Percentiles rank a stretch among this genome's conserved stretches.
These are phyloP conservation scores for Bombus pyrosoma DNA, from an alignment of 1,140 invertebrate species.

Conservation along the genomic window DNA sequence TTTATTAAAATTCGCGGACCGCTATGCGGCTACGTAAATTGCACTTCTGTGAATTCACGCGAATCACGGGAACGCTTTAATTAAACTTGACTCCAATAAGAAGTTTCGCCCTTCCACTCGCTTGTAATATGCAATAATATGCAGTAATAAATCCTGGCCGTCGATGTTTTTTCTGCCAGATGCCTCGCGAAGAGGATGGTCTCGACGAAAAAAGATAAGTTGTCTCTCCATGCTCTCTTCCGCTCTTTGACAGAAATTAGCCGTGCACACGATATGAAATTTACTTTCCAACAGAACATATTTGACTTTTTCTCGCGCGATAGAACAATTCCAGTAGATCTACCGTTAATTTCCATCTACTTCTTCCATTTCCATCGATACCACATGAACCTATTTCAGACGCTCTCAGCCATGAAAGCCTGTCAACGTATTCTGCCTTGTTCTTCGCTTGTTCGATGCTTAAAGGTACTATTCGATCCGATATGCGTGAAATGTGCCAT, in stretches of 20 bases:
- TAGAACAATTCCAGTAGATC: too few species aligned
- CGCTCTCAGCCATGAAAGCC: not conserved
- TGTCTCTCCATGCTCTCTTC: too few species aligned
- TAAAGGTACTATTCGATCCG: not conserved
- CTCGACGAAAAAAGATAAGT: not conserved
- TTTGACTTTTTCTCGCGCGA: not conserved
- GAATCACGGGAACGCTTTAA: slow-evolving; percentile 30
- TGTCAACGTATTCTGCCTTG: not conserved
- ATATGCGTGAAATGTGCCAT: not conserved
- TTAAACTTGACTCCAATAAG: slow-evolving; percentile 37
- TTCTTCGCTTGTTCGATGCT: not conserved
- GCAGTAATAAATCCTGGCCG: slow-evolving; percentile 7
- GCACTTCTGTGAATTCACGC: slow-evolving; percentile 24
- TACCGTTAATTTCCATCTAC: not conserved
- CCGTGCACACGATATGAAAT: not conserved
- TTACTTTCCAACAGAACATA: not conserved
- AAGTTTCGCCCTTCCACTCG: not conserved
- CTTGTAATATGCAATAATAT: slow-evolving; percentile 6
- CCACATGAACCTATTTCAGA: not conserved
- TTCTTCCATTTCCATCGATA: not conserved
- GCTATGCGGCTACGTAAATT: slow-evolving; percentile 3
- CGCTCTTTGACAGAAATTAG: not conserved
- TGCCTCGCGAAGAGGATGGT: too few species aligned
- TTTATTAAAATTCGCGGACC: slow-evolving; percentile 37
- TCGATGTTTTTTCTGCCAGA: not conserved